Percentiles rank a stretch among this genome's conserved stretches.
Conservation (phyloP, 1,140 invertebrate species). For the Riptortus pedestris region DNA sequence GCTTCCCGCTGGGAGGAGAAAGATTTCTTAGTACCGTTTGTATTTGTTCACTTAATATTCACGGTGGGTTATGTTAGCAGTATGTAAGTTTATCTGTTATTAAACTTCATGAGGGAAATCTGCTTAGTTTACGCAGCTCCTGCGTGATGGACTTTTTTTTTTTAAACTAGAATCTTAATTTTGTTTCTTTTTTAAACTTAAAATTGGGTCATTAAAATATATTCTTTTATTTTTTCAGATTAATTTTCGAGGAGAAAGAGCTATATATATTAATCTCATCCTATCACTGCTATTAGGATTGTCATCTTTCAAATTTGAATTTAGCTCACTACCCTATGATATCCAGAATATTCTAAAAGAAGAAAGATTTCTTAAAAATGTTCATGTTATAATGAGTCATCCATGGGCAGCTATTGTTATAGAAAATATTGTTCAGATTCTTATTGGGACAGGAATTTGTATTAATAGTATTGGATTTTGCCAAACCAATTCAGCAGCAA, state of each 20-base stretch:
- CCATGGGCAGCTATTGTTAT: neutral
- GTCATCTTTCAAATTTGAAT: neutral
- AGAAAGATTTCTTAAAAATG: neutral
- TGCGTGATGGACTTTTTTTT: neutral
- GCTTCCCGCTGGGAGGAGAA: too few relatives aligned
- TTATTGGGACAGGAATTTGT: neutral
- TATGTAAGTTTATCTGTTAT: neutral
- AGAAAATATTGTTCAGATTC: neutral
- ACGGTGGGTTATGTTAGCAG: too few relatives aligned
- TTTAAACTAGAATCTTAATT: neutral
- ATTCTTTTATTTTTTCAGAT: conserved; percentile 3
- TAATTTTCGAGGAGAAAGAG: neutral
- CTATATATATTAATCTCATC: neutral
- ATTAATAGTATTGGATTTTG: conserved; percentile 8
- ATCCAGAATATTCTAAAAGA: neutral
- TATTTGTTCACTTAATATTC: too few relatives aligned
- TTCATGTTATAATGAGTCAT: neutral
- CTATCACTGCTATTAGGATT: neutral
- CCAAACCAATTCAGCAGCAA: neutral
- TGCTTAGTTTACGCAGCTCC: neutral
- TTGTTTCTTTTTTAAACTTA: neutral
- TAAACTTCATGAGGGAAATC: neutral
- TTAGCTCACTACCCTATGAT: neutral
- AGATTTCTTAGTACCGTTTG: too few relatives aligned
- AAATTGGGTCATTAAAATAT: neutral